Conservation (phyloP, 1,140 invertebrate genomes). For the Drosophila insularis region DNA sequence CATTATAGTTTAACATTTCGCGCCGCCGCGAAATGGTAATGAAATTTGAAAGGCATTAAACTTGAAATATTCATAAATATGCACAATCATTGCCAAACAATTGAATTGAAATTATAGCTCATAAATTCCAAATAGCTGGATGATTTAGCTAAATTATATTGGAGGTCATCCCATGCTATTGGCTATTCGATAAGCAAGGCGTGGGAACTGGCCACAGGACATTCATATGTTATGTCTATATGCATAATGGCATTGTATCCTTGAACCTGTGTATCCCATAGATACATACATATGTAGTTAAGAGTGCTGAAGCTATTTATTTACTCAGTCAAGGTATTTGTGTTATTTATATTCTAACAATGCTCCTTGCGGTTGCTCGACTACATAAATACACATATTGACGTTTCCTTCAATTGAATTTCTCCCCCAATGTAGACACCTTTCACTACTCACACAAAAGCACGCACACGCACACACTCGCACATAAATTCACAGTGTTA, state of each 20-base stretch:
- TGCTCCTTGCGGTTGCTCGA: conserved; percentile 1
- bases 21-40: no score
- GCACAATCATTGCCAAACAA: conserved; percentile 19
- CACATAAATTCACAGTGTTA: not conserved
- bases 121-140: conserved; percentile 46
- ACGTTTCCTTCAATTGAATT: conserved; percentile 16
- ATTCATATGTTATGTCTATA: not conserved
- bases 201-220: conserved; percentile 31
- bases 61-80: no score
- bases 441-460: not conserved
- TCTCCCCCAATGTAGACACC: not conserved
- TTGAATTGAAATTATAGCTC: conserved; percentile 37
- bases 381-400: conserved; percentile 11
- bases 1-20: no score
- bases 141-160: conserved; percentile 29
- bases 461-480: conserved; percentile 16
- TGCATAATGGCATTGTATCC: conserved; percentile 7
- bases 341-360: conserved; percentile 14
- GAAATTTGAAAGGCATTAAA: no score
- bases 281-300: conserved; percentile 13
- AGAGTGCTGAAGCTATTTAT: conserved; percentile 30
- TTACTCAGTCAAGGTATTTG: conserved; percentile 14
- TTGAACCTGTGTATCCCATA: conserved; percentile 35
- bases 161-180: not conserved
- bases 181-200: conserved; percentile 1